Evolutionary conservation across 2,113 vertebrate species (phyloP).

Genomic region (Sclerurus mexicanus): DNA sequence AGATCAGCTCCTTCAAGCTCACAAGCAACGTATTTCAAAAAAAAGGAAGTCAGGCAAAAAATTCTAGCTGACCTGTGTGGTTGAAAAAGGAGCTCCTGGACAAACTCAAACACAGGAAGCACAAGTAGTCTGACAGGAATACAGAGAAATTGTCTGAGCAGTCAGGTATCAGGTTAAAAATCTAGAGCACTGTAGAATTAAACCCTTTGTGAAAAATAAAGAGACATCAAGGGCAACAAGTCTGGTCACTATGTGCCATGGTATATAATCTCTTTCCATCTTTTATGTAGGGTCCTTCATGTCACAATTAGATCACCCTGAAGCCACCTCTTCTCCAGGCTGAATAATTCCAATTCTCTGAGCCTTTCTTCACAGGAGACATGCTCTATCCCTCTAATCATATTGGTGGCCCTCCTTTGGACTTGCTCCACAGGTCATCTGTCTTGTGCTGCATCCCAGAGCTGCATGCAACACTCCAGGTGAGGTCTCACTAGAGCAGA

Average conservation of each 20-base stretch:
- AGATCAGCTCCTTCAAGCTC: neutral
- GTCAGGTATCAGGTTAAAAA: neutral
- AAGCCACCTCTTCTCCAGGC: neutral
- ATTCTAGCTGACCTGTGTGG: neutral
- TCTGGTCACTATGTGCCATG: neutral
- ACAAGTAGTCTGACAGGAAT: neutral
- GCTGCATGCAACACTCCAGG: neutral
- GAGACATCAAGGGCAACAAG: neutral
- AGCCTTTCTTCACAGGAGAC: neutral
- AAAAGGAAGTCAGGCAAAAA: neutral
- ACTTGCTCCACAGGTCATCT: accelerated
- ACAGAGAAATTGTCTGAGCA: neutral
- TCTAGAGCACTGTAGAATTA: neutral
- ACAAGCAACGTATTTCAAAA: neutral
- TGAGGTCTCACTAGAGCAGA: neutral
- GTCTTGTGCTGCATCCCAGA: neutral
- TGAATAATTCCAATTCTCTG: neutral
- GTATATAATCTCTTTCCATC: neutral
- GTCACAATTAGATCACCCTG: neutral
- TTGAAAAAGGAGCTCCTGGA: neutral
- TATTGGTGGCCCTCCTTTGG: accelerated
- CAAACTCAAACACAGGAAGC: neutral
- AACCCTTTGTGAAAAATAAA: neutral
- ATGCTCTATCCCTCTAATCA: neutral
- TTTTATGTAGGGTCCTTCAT: neutral